Evolutionary conservation across 2,113 vertebrate species (phyloP).

Genomic region (Hymenochirus boettgeri): DNA sequence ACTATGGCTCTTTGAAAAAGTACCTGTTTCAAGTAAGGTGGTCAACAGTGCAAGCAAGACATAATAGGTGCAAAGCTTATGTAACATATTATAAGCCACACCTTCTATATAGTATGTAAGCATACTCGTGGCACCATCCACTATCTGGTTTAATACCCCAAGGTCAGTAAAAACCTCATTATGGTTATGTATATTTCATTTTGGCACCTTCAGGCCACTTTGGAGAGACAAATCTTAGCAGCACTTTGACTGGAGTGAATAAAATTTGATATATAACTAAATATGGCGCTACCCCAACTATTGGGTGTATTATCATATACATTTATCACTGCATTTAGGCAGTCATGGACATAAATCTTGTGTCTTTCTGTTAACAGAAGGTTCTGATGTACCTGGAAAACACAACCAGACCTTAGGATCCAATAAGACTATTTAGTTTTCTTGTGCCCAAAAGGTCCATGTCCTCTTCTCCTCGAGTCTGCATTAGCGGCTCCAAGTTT

Average conservation of each 20-base stretch:
- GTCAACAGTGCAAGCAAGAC: conserved; percentile 5
- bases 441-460: conserved; percentile 29
- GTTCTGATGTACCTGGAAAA: not conserved
- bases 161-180: not conserved
- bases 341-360: not conserved
- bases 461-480: conserved; percentile 56
- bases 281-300: conserved; percentile 2
- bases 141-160: no score
- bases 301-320: conserved; percentile 2
- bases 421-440: not conserved
- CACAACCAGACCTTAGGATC: not conserved
- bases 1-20: not conserved
- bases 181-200: not conserved
- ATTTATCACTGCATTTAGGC: not conserved
- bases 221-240: conserved; percentile 11
- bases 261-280: conserved; percentile 10
- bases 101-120: not conserved
- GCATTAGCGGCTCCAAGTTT: conserved; percentile 45
- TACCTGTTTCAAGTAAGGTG: conserved; percentile 2
- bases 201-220: not conserved
- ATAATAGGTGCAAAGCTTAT: not conserved
- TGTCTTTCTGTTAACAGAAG: not conserved
- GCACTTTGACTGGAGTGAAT: conserved; percentile 9
- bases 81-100: not conserved
- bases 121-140: no score